phyloP scores from a whole-genome alignment of 2,113 vertebrate species.

The Antennarius striatus region DNA sequence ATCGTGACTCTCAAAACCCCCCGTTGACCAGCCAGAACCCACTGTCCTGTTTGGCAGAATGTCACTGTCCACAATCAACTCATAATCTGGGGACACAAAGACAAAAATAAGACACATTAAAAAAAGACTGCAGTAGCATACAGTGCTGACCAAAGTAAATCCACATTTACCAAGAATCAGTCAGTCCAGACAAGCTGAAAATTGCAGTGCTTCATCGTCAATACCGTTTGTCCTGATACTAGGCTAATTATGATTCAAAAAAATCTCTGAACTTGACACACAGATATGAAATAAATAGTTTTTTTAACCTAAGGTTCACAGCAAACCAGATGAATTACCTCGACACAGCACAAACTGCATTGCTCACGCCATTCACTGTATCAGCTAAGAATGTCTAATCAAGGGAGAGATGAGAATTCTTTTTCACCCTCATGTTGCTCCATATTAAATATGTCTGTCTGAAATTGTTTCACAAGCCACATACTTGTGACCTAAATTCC shows the following conservation, averaged over 20 bases:
- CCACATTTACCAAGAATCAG: not conserved
- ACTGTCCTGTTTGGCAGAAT: slow-evolving; percentile 87
- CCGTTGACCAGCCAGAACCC: slow-evolving; percentile 79
- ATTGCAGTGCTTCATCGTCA: too few species aligned
- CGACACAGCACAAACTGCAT: not conserved
- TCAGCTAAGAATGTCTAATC: not conserved
- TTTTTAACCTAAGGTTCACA: not conserved
- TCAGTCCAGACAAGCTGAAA: not conserved
- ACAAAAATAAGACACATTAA: not conserved
- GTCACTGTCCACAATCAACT: slow-evolving; percentile 90
- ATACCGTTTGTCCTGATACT: not conserved
- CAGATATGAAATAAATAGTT: not conserved
- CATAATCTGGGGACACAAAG: slow-evolving; percentile 84
- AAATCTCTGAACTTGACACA: not conserved
- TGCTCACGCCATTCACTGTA: not conserved
- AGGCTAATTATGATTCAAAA: not conserved
- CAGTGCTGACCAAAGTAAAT: not conserved
- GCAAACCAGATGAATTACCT: not conserved
- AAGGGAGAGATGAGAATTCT: not conserved
- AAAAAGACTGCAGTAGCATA: not conserved
- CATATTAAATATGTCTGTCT: not conserved
- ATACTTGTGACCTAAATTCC: slow-evolving; percentile 25
- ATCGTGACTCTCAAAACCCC: slow-evolving; percentile 87
- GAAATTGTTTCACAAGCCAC: slow-evolving; percentile 6
- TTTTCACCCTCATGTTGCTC: not conserved